Evolutionary conservation across 2,888 invertebrate species (phyloP).

Genomic region (Eristalinus aeneus): DNA sequence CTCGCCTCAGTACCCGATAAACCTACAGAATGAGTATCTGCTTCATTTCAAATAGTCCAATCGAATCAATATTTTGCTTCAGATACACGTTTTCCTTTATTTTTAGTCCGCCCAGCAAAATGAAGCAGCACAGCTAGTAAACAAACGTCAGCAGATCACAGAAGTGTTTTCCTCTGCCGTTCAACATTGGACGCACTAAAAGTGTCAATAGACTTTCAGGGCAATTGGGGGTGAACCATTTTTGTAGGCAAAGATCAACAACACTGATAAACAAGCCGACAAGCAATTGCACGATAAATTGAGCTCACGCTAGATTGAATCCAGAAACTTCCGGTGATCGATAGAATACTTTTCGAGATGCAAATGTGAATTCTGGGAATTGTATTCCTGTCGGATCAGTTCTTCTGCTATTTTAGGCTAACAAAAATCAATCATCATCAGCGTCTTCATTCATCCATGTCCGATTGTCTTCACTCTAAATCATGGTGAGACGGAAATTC

Average conservation of each 20-base stretch:
- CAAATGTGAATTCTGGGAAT: not conserved
- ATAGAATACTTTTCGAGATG: not conserved
- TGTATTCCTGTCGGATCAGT: no score
- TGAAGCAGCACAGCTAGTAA: not conserved
- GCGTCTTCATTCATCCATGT: no score
- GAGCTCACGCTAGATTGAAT: not conserved
- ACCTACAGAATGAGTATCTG: not conserved
- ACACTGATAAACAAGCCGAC: not conserved
- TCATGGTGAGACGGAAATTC: no score
- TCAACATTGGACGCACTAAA: not conserved
- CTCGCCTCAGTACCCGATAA: not conserved
- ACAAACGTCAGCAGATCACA: slow-evolving; percentile 4
- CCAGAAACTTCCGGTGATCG: not conserved
- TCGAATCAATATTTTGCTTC: slow-evolving; percentile 10
- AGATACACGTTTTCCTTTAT: slow-evolving; percentile 11
- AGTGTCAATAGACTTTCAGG: not conserved
- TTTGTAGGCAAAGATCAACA: not conserved
- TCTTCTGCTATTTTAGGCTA: no score
- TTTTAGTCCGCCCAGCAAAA: slow-evolving; percentile 10
- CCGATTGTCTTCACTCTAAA: no score
- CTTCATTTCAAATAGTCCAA: not conserved
- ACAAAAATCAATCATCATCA: no score
- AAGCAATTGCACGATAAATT: not conserved
- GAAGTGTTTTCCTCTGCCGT: not conserved
- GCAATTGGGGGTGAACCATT: not conserved